Evolutionary conservation across 2,888 invertebrate species (phyloP).

Genomic region (Apodemia mormo): DNA sequence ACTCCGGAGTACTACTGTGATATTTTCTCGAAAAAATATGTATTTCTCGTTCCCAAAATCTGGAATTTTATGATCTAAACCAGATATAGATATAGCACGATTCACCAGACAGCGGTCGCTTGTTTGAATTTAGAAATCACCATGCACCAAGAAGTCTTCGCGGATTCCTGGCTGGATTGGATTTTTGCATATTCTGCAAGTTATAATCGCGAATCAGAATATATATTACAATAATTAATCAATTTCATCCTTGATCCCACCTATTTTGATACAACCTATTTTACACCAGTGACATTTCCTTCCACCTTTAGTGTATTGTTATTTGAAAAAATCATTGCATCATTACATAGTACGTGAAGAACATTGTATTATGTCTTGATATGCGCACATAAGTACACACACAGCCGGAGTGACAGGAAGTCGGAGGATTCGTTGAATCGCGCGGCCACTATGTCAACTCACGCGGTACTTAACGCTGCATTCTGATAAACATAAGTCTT

Average conservation of each 20-base stretch:
- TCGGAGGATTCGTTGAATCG: constrained; percentile 66
- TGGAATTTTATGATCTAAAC: too few relatives aligned
- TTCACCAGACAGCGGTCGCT: too few relatives aligned
- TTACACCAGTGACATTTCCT: background rate
- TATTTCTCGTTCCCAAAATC: too few relatives aligned
- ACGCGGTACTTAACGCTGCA: constrained; percentile 53
- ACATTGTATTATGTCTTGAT: constrained; percentile 62
- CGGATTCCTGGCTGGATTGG: too few relatives aligned
- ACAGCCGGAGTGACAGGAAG: constrained; percentile 62
- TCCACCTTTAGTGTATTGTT: background rate
- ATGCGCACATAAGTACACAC: constrained; percentile 54
- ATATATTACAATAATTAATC: too few relatives aligned
- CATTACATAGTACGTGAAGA: background rate
- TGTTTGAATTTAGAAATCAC: too few relatives aligned
- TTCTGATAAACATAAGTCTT: constrained; percentile 37
- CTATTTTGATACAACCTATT: background rate
- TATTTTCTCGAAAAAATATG: too few relatives aligned
- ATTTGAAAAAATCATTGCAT: constrained; percentile 5
- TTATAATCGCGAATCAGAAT: too few relatives aligned
- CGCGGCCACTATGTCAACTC: constrained; percentile 48
- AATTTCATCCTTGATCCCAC: background rate
- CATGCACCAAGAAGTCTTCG: too few relatives aligned
- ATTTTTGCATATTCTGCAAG: too few relatives aligned
- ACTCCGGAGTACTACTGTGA: too few relatives aligned
- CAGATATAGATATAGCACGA: too few relatives aligned